phyloP scores from a whole-genome alignment of 1,140 invertebrate species.

The Leptonema lineaticorne region DNA sequence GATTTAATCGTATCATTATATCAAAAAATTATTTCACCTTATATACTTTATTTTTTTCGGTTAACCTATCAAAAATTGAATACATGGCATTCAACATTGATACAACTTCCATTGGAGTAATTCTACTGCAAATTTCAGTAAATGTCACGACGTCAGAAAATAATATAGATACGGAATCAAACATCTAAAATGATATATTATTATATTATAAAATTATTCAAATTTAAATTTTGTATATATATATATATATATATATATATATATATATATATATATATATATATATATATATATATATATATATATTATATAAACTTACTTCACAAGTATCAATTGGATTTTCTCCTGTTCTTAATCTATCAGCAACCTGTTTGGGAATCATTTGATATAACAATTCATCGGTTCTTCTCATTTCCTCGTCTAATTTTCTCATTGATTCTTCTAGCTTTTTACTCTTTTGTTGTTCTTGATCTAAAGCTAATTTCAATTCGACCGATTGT shows the following conservation, averaged over 20 bases:
- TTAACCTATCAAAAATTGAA: constrained; percentile 87
- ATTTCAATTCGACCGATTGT: constrained; percentile 93
- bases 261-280: not conserved
- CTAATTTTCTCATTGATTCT: constrained; percentile 93
- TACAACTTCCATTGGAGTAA: constrained; percentile 94
- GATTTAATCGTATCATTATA: not conserved
- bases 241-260: not conserved
- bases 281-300: too few species aligned
- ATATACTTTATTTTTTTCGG: constrained; percentile 89
- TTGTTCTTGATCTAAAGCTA: constrained; percentile 94
- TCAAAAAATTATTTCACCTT: constrained; percentile 66
- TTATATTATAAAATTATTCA: too few species aligned
- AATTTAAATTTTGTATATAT: not conserved
- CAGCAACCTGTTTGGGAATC: constrained; percentile 97
- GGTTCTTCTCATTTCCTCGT: constrained; percentile 93
- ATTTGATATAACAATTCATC: constrained; percentile 96
- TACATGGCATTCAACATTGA: constrained; percentile 97
- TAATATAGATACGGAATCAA: constrained; percentile 91
- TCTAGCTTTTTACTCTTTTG: constrained; percentile 95
- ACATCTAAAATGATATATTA: constrained; percentile 88
- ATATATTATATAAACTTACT: constrained; percentile 57
- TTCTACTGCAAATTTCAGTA: constrained; percentile 92
- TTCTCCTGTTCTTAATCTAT: constrained; percentile 87
- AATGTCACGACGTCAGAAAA: constrained; percentile 98
- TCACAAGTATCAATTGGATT: constrained; percentile 94